Percentiles rank a stretch among this genome's conserved stretches.
phyloP scores from a whole-genome alignment of 2,797 vertebrate species.

The Echiichthys vipera region DNA sequence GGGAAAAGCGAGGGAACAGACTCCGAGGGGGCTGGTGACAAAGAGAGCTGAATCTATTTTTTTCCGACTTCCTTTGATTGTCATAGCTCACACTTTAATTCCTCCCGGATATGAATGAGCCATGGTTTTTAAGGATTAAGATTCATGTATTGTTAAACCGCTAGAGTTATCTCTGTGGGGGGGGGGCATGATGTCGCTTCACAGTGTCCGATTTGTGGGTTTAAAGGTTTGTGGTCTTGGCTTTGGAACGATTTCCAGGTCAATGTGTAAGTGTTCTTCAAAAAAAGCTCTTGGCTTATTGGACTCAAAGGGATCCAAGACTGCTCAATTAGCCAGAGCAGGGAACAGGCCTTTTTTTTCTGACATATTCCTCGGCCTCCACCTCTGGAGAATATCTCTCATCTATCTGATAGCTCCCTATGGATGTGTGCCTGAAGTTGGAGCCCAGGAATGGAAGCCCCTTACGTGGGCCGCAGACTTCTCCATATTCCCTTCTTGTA shows the following conservation, averaged over 20 bases:
- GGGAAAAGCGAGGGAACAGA: slow-evolving; percentile 68
- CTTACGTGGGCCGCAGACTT: slow-evolving; percentile 71
- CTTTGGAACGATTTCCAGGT: slow-evolving; percentile 66
- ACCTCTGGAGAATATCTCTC: slow-evolving; percentile 83
- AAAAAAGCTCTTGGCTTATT: slow-evolving; percentile 50
- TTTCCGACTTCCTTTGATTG: slow-evolving; percentile 74
- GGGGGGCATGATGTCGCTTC: slow-evolving; percentile 29
- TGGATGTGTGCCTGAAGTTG: slow-evolving; percentile 83
- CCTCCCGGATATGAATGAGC: slow-evolving; percentile 78
- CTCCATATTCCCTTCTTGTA: slow-evolving; percentile 76
- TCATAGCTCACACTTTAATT: slow-evolving; percentile 78
- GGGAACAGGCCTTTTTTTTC: slow-evolving; percentile 86
- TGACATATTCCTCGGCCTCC: slow-evolving; percentile 74
- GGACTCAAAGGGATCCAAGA: slow-evolving; percentile 84
- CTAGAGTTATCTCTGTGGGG: slow-evolving; percentile 57
- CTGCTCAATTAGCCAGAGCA: slow-evolving; percentile 90
- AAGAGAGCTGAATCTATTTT: slow-evolving; percentile 75
- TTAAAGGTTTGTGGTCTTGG: slow-evolving; percentile 55
- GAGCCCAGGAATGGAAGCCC: slow-evolving; percentile 78
- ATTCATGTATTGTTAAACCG: slow-evolving; percentile 76
- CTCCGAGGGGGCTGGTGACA: slow-evolving; percentile 71
- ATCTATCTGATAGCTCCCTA: slow-evolving; percentile 84
- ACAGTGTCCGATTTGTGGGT: slow-evolving; percentile 49
- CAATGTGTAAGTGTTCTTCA: slow-evolving; percentile 59
- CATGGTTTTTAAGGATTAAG: slow-evolving; percentile 76